Conservation (phyloP, 2,113 vertebrate species). For the Myotis lucifugus region DNA sequence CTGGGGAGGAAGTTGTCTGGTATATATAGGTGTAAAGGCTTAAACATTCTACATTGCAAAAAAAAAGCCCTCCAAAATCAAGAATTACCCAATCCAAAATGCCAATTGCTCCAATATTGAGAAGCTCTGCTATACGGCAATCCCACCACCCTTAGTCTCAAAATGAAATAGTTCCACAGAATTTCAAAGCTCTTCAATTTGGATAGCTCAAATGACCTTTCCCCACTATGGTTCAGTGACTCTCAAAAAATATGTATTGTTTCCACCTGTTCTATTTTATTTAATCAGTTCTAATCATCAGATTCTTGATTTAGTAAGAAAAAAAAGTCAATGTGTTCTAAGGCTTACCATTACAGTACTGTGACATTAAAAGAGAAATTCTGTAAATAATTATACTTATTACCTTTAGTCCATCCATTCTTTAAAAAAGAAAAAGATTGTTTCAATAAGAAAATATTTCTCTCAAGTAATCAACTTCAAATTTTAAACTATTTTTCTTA, state of each 20-base stretch:
- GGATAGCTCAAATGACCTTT: neutral
- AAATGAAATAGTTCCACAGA: neutral
- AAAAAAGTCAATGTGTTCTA: constrained; percentile 36
- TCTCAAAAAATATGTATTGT: neutral
- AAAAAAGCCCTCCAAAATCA: neutral
- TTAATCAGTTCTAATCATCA: constrained; percentile 33
- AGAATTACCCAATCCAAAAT: neutral
- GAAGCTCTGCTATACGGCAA: neutral
- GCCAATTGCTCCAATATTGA: neutral
- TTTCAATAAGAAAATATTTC: neutral
- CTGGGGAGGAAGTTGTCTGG: neutral
- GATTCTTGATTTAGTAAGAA: constrained; percentile 10
- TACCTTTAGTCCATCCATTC: neutral
- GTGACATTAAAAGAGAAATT: neutral
- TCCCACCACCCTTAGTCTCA: neutral
- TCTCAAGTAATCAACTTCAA: constrained; percentile 28
- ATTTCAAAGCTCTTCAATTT: constrained; percentile 34
- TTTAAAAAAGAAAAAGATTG: neutral
- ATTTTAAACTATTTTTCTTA: constrained; percentile 43
- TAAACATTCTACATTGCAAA: neutral
- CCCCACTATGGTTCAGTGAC: neutral
- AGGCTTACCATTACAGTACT: neutral
- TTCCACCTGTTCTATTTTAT: constrained; percentile 9
- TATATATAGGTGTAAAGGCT: neutral
- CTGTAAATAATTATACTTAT: neutral